phyloP scores from a whole-genome alignment of 2,888 invertebrate species.

The Torymus texanus region DNA sequence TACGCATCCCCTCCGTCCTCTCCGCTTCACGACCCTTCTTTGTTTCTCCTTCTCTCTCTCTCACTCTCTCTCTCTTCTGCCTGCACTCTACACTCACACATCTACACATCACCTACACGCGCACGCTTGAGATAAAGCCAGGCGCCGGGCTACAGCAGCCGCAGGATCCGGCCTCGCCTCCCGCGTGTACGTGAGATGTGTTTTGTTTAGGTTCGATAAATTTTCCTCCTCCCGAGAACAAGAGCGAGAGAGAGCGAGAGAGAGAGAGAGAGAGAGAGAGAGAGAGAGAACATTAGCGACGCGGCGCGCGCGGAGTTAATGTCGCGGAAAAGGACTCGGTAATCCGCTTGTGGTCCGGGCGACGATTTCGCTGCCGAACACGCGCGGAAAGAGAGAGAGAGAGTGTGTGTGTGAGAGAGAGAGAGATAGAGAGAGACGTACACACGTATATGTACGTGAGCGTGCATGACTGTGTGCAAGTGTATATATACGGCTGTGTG shows the following conservation, averaged over 20 bases:
- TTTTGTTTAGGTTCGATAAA: slow-evolving; percentile 61
- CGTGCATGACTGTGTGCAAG: background rate
- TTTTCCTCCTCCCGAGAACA: slow-evolving; percentile 44
- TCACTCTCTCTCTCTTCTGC: background rate
- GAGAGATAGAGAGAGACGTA: too few relatives aligned
- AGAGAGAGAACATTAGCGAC: slow-evolving; percentile 57
- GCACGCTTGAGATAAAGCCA: slow-evolving; percentile 15
- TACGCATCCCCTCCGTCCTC: slow-evolving; percentile 4
- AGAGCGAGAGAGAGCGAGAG: slow-evolving; percentile 7
- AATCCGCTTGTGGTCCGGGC: slow-evolving; percentile 53
- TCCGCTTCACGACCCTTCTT: slow-evolving; percentile 4
- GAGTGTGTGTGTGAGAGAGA: too few relatives aligned
- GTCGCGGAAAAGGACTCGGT: slow-evolving; percentile 58
- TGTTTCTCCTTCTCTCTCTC: background rate
- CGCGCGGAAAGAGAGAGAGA: too few relatives aligned
- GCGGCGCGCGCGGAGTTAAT: slow-evolving; percentile 53
- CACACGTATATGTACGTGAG: background rate
- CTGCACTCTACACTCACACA: background rate
- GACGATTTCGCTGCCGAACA: slow-evolving; percentile 48
- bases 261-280: slow-evolving; percentile 31
- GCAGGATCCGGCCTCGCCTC: slow-evolving; percentile 31
- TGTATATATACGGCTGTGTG: background rate
- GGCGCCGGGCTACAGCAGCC: slow-evolving; percentile 20
- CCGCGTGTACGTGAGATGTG: slow-evolving; percentile 51
- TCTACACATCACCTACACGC: slow-evolving; percentile 10